Evolutionary conservation across 2,113 vertebrate genomes (phyloP).

Genomic region (Trichomycterus rosablanca): DNA sequence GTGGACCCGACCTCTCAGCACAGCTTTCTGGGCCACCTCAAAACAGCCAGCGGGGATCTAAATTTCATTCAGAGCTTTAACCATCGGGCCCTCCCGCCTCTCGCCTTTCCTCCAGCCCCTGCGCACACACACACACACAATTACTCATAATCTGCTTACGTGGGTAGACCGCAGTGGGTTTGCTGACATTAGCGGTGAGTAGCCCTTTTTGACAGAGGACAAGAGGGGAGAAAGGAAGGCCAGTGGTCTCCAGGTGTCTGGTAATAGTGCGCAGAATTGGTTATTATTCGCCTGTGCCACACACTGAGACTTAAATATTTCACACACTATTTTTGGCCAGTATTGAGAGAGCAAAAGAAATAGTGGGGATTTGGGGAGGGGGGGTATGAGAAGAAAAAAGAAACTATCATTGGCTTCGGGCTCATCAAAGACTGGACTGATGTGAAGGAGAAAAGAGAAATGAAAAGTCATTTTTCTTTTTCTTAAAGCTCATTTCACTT

Average conservation of each 20-base stretch:
- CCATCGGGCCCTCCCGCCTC: constrained; percentile 72
- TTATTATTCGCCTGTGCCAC: constrained; percentile 78
- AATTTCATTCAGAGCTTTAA: constrained; percentile 85
- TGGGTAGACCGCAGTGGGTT: constrained; percentile 79
- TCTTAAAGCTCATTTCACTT: constrained; percentile 39
- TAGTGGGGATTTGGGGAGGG: not conserved
- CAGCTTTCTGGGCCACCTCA: constrained; percentile 86
- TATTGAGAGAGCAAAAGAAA: constrained; percentile 32
- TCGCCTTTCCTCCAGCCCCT: constrained; percentile 45
- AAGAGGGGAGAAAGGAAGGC: constrained; percentile 55
- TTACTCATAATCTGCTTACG: constrained; percentile 92
- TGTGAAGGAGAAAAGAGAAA: constrained; percentile 33
- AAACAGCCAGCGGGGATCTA: constrained; percentile 87
- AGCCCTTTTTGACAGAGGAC: constrained; percentile 85
- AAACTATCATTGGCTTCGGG: constrained; percentile 42
- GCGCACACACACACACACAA: constrained; percentile 82
- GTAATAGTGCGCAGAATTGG: constrained; percentile 84
- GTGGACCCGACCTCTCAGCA: constrained; percentile 83
- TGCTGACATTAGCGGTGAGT: constrained; percentile 87
- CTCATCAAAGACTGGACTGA: constrained; percentile 38
- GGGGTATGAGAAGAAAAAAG: constrained; percentile 22
- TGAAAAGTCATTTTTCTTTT: constrained; percentile 26
- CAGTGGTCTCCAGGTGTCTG: constrained; percentile 84
- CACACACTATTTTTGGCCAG: constrained; percentile 58
- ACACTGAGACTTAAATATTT: constrained; percentile 80